phyloP scores from a whole-genome alignment of 2,888 invertebrate species.

The Lydus trimaculatus region DNA sequence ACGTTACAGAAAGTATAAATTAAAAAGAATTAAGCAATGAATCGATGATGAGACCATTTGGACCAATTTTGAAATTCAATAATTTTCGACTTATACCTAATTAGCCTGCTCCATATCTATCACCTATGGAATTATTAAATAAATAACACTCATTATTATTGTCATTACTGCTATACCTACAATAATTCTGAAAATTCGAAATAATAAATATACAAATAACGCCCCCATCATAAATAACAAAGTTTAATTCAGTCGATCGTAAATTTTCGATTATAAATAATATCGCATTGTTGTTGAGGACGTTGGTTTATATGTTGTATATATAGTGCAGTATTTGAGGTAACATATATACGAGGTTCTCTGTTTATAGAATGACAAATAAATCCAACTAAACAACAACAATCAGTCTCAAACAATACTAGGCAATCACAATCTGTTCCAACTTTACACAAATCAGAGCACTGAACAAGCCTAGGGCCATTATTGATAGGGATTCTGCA shows the following conservation, averaged over 20 bases:
- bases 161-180: not conserved
- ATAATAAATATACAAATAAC: constrained; percentile 26
- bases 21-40: no score
- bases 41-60: no score
- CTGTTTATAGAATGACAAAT: constrained; percentile 37
- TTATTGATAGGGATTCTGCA: constrained; percentile 52
- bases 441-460: constrained; percentile 52
- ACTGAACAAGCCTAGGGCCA: constrained; percentile 48
- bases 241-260: constrained; percentile 27
- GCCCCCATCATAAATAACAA: constrained; percentile 30
- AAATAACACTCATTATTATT: constrained; percentile 14
- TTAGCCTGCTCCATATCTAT: not conserved
- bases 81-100: not conserved
- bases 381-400: constrained; percentile 39
- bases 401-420: constrained; percentile 49
- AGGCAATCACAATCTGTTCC: constrained; percentile 54
- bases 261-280: constrained; percentile 31
- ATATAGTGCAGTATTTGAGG: not conserved
- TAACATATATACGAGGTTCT: constrained; percentile 3
- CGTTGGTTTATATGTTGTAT: not conserved
- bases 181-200: constrained; percentile 19
- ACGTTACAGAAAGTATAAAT: no score
- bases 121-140: constrained; percentile 7
- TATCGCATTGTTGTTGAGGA: constrained; percentile 17
- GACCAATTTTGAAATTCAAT: not conserved